phyloP scores from a whole-genome alignment of 2,113 vertebrate species.

The Ramphastos sulfuratus region DNA sequence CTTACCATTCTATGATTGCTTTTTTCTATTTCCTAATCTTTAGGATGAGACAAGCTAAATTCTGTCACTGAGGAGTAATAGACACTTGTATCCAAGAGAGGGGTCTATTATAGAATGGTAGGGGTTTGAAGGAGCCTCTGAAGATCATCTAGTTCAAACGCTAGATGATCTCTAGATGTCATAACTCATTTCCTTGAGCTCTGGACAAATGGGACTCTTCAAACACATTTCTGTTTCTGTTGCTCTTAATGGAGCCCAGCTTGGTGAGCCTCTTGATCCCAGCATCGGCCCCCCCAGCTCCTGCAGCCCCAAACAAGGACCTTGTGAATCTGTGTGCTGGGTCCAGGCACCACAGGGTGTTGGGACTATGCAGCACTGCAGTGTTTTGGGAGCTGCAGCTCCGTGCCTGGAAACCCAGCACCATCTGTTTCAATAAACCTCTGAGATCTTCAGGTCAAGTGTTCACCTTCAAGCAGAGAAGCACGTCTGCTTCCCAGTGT shows the following conservation, averaged over 20 bases:
- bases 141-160: too few relatives aligned
- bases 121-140: too few relatives aligned
- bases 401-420: background rate
- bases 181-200: background rate
- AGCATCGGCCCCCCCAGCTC: fast-evolving
- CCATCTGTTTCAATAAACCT: background rate
- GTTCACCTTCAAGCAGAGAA: background rate
- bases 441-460: background rate
- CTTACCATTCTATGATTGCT: too few relatives aligned
- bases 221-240: background rate
- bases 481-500: background rate
- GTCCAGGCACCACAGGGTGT: fast-evolving
- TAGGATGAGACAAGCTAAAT: background rate
- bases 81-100: background rate
- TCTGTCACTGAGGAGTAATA: background rate
- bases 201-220: background rate
- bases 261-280: background rate
- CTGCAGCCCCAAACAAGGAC: background rate
- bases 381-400: background rate
- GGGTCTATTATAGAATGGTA: background rate
- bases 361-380: fast-evolving
- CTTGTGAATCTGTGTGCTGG: fast-evolving
- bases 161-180: too few relatives aligned
- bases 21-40: background rate
- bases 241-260: background rate